Evolutionary conservation across 2,113 vertebrate genomes (phyloP), one percentile per base, ranked within the genome.

Genomic region (Machaerirhynchus nigripectus): DNA sequence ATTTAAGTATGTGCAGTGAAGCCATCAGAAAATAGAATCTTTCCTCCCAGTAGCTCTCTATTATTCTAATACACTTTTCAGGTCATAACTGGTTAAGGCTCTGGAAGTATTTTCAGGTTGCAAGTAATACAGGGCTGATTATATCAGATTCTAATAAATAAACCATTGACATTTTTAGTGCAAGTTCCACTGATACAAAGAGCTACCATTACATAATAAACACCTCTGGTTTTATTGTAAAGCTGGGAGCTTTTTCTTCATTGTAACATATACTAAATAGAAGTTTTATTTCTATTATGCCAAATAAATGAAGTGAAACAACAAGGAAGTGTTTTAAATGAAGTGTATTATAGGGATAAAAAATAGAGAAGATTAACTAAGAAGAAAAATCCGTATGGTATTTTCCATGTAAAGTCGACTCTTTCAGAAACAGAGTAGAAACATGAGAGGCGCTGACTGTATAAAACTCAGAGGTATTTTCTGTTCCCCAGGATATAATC

Each of bases 301-400:
- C 91, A 95, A 96, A 94, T 93, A 98, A 97, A 97, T 97, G 87
- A 97, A 97, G 80, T 95, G 94, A 97, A 97, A 87, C 86, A 97
- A 96, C 47, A 97, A 94, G 78, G 13, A 97, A 86, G 37, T 52
- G 81, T 90, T 95, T 97, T 93, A 96, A 97, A 97, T 95, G 19
- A 97, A 94, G 85, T 97, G 84, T 90, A 61, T 93, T 95, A 96
- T 86, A 88, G 61, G 44, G 30, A 89, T 84, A 86, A 96, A 97
- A 37, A 90, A 89, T 59, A 93, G 17, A 89, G 75, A 92, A 93
- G 61, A 95, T 94, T 97, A 97, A 96, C 94, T 80, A 53, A 95
- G 92, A 97, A 96, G 52, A 53, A 71, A 97, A 71, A 90, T 81
- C 42, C 44, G 56, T 96, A 69, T 83, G 22, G 39, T 84, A 68